Conservation (phyloP, 2,888 invertebrate genomes). For the Xestia c-nigrum region DNA sequence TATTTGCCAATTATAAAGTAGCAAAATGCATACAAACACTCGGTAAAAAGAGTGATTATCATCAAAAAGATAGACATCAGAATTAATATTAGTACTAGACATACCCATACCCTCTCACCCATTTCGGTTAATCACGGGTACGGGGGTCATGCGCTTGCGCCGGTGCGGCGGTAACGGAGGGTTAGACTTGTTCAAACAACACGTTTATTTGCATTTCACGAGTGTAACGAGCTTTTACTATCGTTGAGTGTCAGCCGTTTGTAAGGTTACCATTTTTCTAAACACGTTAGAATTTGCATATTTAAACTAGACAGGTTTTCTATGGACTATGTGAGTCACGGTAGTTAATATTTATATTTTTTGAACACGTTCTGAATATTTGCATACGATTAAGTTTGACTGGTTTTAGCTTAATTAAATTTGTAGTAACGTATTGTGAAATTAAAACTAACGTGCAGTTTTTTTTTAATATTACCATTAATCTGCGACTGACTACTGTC, state of each 20-base stretch:
- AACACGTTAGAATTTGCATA: slow-evolving; percentile 38
- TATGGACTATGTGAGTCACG: slow-evolving; percentile 26
- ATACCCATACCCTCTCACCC: slow-evolving; percentile 32
- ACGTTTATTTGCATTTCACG: slow-evolving; percentile 84
- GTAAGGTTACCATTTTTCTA: slow-evolving; percentile 68
- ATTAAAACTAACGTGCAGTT: no score
- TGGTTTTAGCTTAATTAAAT: slow-evolving; percentile 18
- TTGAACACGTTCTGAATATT: slow-evolving; percentile 20
- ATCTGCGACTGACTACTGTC: neutral
- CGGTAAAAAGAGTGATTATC: neutral
- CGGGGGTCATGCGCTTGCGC: slow-evolving; percentile 55
- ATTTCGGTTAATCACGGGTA: slow-evolving; percentile 57
- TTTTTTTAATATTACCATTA: neutral
- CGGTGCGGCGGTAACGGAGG: slow-evolving; percentile 62
- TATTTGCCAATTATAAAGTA: neutral
- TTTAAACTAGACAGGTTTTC: slow-evolving; percentile 18
- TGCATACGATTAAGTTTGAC: slow-evolving; percentile 12
- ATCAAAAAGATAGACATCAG: neutral
- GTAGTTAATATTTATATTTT: slow-evolving; percentile 20
- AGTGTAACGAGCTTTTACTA: slow-evolving; percentile 83
- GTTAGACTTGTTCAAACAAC: slow-evolving; percentile 79
- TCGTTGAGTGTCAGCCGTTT: slow-evolving; percentile 69
- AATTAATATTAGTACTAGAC: slow-evolving; percentile 26
- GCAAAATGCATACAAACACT: neutral
- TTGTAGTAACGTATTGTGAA: neutral